Evolutionary conservation across 1,140 invertebrate species (phyloP).

Genomic region (Yoshiicerus persimilis): DNA sequence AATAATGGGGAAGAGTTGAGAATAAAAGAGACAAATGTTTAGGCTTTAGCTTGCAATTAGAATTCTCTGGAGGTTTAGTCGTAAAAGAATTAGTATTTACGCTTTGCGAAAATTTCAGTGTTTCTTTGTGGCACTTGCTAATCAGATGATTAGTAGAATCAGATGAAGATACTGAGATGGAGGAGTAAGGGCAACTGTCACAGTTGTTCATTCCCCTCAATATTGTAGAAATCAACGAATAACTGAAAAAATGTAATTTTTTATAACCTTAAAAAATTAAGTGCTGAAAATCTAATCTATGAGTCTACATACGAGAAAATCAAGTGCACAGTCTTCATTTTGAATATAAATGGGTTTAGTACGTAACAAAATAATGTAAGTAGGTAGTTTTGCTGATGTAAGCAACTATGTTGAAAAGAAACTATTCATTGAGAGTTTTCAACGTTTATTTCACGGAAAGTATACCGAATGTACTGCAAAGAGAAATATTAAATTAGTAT

Average conservation of each 20-base stretch:
- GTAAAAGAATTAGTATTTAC: neutral
- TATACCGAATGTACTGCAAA: neutral
- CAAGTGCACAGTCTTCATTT: neutral
- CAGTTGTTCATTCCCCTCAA: neutral
- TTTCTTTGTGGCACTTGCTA: constrained; percentile 16
- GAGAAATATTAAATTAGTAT: neutral
- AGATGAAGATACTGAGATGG: neutral
- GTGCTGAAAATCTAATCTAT: neutral
- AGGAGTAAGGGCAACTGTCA: neutral
- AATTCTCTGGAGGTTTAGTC: neutral
- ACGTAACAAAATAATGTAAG: neutral
- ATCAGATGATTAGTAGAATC: neutral
- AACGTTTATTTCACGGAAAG: neutral
- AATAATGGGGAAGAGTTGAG: constrained; percentile 24
- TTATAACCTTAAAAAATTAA: neutral
- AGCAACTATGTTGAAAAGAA: neutral
- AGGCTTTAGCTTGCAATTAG: neutral
- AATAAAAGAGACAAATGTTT: constrained; percentile 28
- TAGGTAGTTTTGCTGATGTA: neutral
- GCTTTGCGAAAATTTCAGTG: neutral
- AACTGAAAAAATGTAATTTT: neutral
- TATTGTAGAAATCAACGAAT: neutral
- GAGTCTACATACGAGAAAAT: neutral
- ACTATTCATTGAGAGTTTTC: too few species aligned
- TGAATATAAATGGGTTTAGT: neutral